Conservation (phyloP, 1,140 invertebrate genomes). For the Tachypleus tridentatus region DNA sequence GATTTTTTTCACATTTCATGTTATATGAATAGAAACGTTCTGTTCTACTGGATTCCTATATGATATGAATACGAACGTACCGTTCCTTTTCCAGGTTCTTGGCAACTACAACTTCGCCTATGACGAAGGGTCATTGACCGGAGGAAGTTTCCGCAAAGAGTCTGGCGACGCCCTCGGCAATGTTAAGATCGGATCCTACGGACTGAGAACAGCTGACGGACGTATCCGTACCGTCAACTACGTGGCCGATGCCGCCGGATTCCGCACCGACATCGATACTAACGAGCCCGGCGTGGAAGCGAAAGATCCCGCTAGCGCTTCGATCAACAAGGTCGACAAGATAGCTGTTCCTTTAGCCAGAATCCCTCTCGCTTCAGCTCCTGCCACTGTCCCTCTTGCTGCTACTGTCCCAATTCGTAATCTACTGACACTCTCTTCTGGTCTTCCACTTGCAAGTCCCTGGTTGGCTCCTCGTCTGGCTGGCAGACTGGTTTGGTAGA, state of each 20-base stretch:
- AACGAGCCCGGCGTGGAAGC: constrained; percentile 17
- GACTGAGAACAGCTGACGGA: constrained; percentile 15
- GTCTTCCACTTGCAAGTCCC: too few species aligned
- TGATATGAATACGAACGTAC: too few species aligned
- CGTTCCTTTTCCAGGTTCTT: background rate
- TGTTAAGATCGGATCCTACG: constrained; percentile 17
- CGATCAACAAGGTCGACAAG: constrained; percentile 4
- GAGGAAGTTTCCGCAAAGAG: constrained; percentile 15
- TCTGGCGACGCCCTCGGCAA: constrained; percentile 11
- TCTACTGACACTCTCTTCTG: too few species aligned
- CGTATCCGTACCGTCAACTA: constrained; percentile 19
- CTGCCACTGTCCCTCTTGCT: too few species aligned
- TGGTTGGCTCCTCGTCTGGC: too few species aligned
- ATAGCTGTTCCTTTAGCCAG: too few species aligned
- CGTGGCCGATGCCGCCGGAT: constrained; percentile 20
- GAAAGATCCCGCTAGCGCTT: constrained; percentile 7
- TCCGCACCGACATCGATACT: constrained; percentile 16
- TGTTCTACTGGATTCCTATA: too few species aligned
- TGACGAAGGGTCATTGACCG: constrained; percentile 20
- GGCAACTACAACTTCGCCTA: constrained; percentile 24
- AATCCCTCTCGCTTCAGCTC: too few species aligned
- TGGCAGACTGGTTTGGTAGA: too few species aligned
- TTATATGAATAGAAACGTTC: too few species aligned
- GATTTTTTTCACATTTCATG: too few species aligned
- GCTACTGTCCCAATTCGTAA: too few species aligned